Evolutionary conservation across 2,888 invertebrate species (phyloP).

Genomic region (Drosophila prolongata): DNA sequence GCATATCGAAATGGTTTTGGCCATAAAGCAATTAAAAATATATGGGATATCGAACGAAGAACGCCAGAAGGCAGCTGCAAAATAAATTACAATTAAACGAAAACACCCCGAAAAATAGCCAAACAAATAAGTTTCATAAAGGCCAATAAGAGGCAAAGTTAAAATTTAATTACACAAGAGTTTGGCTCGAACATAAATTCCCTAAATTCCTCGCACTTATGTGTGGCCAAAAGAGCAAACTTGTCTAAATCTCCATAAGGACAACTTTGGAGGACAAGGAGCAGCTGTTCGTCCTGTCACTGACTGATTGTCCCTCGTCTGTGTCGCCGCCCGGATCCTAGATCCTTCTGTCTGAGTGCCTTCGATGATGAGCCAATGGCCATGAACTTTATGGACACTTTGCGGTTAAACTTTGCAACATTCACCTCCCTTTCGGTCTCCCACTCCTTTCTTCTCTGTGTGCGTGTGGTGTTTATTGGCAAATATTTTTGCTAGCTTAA

Average conservation of each 20-base stretch:
- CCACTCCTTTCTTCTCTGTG: slow-evolving; percentile 2
- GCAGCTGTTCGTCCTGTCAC: slow-evolving; percentile 43
- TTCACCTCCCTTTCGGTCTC: slow-evolving; percentile 3
- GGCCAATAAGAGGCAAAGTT: slow-evolving; percentile 24
- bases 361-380: slow-evolving; percentile 47
- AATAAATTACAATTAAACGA: slow-evolving; percentile 56
- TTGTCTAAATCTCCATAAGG: slow-evolving; percentile 24
- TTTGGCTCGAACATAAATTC: slow-evolving; percentile 34
- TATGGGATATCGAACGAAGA: background rate
- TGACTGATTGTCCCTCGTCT: slow-evolving; percentile 23
- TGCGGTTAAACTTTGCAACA: slow-evolving; percentile 38
- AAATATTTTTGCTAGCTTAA: slow-evolving; percentile 61
- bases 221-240: slow-evolving; percentile 23
- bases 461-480: slow-evolving; percentile 28
- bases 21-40: slow-evolving; percentile 35
- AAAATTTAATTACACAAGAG: slow-evolving; percentile 59
- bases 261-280: slow-evolving; percentile 6
- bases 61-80: slow-evolving; percentile 11
- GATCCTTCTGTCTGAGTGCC: slow-evolving; percentile 30
- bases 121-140: slow-evolving; percentile 41
- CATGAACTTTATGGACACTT: slow-evolving; percentile 52
- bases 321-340: background rate
- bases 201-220: slow-evolving; percentile 24
- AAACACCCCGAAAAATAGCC: slow-evolving; percentile 36
- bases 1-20: background rate